Percentiles rank a stretch among this genome's conserved stretches.
These are phyloP conservation scores for Phyllostomus hastatus DNA, from an alignment of 2,113 vertebrate species.

Conservation along the genomic window DNA sequence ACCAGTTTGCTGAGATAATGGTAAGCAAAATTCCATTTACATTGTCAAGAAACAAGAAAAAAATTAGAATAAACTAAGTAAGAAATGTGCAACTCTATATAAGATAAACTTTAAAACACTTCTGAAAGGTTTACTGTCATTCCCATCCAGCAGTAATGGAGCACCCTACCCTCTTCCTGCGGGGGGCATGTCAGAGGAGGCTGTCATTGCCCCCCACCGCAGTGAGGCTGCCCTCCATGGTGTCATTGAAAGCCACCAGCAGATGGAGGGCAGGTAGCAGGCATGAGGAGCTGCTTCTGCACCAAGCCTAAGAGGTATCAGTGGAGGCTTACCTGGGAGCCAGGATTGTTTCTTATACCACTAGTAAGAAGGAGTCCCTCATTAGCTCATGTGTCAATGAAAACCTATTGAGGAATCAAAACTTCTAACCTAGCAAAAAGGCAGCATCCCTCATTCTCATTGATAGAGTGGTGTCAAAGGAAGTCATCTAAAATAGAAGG, in stretches of 20 bases:
- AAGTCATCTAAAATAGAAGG: not conserved
- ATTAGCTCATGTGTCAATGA: not conserved
- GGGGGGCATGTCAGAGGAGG: not conserved
- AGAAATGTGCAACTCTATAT: not conserved
- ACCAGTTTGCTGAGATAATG: not conserved
- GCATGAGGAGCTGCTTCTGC: not conserved
- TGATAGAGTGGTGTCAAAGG: not conserved
- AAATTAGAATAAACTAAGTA: not conserved
- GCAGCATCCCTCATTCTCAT: not conserved
- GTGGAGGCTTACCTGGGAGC: not conserved
- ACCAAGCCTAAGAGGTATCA: not conserved
- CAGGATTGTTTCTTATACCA: not conserved
- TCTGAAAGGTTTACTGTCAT: not conserved
- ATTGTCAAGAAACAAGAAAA: not conserved
- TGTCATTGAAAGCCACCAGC: not conserved
- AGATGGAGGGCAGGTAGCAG: not conserved
- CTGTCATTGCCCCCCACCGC: not conserved
- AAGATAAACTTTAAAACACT: not conserved
- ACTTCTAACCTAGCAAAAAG: not conserved
- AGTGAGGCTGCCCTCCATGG: not conserved
- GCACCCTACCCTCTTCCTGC: not conserved
- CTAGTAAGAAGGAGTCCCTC: not conserved
- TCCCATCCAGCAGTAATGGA: not conserved
- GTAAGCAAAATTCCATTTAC: not conserved
- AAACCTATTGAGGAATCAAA: not conserved